Evolutionary conservation across 1,140 invertebrate genomes (phyloP).

Genomic region (Doryteuthis pealeii): DNA sequence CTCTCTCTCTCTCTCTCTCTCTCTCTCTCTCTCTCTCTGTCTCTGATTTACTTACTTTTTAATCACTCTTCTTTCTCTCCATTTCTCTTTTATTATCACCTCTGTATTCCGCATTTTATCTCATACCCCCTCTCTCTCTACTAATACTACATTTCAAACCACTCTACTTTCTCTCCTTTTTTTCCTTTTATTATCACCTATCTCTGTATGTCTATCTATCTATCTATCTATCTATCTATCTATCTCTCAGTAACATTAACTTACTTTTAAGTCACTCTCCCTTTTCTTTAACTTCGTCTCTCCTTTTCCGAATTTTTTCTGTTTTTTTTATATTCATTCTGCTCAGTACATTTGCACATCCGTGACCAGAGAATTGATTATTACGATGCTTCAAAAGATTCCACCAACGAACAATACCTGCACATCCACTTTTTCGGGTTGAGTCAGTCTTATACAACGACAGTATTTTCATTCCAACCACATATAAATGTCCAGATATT

Average conservation of each 20-base stretch:
- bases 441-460: too few species aligned
- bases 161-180: not conserved
- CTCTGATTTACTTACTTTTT: too few species aligned
- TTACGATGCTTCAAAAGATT: not conserved
- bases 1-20: too few species aligned
- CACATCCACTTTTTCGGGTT: not conserved
- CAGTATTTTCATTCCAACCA: too few species aligned
- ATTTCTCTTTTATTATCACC: not conserved
- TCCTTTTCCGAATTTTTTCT: not conserved
- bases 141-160: not conserved
- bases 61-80: not conserved
- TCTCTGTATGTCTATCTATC: not conserved
- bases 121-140: too few species aligned
- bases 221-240: not conserved
- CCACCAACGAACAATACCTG: not conserved
- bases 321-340: not conserved
- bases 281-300: not conserved
- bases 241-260: not conserved
- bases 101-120: not conserved
- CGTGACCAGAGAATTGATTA: not conserved
- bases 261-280: too few species aligned
- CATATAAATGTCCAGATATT: too few species aligned
- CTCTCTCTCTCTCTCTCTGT: too few species aligned
- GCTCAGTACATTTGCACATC: not conserved
- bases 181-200: not conserved